These are phyloP conservation scores for Orthonychiurus folsomi DNA, from an alignment of 2,888 invertebrate genomes.

Conservation along the genomic window DNA sequence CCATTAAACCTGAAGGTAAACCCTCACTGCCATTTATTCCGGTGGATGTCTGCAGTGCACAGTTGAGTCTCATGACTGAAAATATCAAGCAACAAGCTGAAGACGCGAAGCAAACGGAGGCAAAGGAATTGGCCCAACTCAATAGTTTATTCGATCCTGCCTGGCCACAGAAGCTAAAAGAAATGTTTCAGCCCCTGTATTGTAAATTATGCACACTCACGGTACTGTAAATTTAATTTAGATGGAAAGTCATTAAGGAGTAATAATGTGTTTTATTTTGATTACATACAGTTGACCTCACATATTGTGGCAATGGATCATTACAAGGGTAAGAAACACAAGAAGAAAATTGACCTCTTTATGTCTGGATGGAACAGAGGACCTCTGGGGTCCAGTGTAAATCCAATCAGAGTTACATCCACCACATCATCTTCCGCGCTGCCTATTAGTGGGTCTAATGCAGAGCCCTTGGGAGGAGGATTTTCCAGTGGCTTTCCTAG, in stretches of 20 bases:
- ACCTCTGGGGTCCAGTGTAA: too few relatives aligned
- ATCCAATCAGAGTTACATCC: too few relatives aligned
- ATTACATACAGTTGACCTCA: slow-evolving; percentile 22
- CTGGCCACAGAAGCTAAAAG: slow-evolving; percentile 25
- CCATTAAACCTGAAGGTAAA: slow-evolving; percentile 15
- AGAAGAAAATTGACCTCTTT: slow-evolving; percentile 23
- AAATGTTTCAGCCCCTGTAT: slow-evolving; percentile 34
- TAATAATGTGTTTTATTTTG: slow-evolving; percentile 9
- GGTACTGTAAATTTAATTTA: slow-evolving; percentile 16
- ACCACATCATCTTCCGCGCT: too few relatives aligned
- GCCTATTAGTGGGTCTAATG: too few relatives aligned
- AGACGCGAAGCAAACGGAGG: slow-evolving; percentile 13
- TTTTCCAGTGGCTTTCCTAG: too few relatives aligned
- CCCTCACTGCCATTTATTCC: slow-evolving; percentile 19
- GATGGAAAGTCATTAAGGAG: too few relatives aligned
- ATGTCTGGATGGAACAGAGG: too few relatives aligned
- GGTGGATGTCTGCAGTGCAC: slow-evolving; percentile 25
- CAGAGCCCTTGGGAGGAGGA: too few relatives aligned
- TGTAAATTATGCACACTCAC: slow-evolving; percentile 32
- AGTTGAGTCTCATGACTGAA: slow-evolving; percentile 22
- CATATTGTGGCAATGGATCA: slow-evolving; percentile 32
- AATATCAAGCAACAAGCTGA: slow-evolving; percentile 23
- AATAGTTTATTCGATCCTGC: slow-evolving; percentile 25
- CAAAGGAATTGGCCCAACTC: slow-evolving; percentile 17
- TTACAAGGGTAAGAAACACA: slow-evolving; percentile 35